These are phyloP conservation scores for Austrofundulus limnaeus DNA, from an alignment of 2,113 vertebrate species.

Conservation along the genomic window DNA sequence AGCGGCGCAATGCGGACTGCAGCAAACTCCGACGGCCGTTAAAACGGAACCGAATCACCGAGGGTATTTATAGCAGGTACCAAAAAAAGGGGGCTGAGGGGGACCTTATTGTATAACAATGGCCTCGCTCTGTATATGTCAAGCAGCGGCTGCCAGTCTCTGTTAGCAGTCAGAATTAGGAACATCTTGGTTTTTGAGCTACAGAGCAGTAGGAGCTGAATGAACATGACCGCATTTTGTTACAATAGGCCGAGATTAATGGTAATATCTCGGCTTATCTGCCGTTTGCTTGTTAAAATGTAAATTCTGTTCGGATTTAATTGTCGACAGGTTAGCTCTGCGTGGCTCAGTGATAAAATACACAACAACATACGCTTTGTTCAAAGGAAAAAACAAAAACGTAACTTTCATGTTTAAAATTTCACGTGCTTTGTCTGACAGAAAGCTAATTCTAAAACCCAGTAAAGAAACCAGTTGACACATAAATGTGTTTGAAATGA, in stretches of 20 bases:
- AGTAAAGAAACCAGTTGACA: neutral
- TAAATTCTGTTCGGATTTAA: neutral
- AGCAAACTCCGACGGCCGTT: conserved; percentile 97
- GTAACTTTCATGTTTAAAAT: conserved; percentile 34
- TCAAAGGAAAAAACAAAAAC: neutral
- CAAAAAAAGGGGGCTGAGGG: conserved; percentile 86
- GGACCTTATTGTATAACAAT: conserved; percentile 66
- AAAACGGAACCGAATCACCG: conserved; percentile 97
- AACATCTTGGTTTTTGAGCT: neutral
- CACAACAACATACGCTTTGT: neutral
- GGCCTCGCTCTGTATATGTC: conserved; percentile 57
- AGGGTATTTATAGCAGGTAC: conserved; percentile 96
- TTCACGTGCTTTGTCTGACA: conserved; percentile 60
- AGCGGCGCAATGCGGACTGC: conserved; percentile 99
- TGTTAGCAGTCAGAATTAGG: neutral
- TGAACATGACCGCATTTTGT: neutral
- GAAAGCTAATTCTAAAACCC: neutral
- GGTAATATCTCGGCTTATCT: conserved; percentile 4
- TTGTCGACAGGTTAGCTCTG: no score
- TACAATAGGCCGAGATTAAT: conserved; percentile 39
- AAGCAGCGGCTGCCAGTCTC: conserved; percentile 19
- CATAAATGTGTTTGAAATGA: neutral
- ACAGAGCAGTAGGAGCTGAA: conserved; percentile 7
- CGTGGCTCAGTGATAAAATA: neutral
- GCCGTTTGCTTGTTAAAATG: neutral